Evolutionary conservation across 2,888 invertebrate genomes (phyloP).

Genomic region (Dicycla oo): DNA sequence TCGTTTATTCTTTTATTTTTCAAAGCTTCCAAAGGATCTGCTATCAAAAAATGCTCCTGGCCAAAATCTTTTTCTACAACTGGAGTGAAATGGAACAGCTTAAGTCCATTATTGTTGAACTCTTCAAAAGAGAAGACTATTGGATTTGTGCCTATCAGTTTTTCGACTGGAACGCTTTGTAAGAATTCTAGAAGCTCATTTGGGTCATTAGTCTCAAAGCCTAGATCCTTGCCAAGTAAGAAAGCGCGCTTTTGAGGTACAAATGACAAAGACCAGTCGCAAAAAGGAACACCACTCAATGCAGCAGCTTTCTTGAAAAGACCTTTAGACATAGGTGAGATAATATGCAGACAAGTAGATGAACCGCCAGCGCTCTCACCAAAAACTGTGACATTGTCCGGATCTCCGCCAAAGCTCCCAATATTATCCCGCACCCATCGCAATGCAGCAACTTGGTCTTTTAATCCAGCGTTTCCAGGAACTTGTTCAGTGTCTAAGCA

Average conservation of each 20-base stretch:
- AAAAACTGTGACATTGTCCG: slow-evolving; percentile 73
- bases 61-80: slow-evolving; percentile 79
- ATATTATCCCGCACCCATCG: slow-evolving; percentile 75
- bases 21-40: slow-evolving; percentile 67
- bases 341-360: slow-evolving; percentile 65
- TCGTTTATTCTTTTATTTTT: slow-evolving; percentile 84
- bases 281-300: slow-evolving; percentile 73
- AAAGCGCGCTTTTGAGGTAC: slow-evolving; percentile 72
- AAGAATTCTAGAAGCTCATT: slow-evolving; percentile 73
- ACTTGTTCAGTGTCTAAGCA: slow-evolving; percentile 73
- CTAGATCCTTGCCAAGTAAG: slow-evolving; percentile 73
- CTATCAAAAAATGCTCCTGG: slow-evolving; percentile 70
- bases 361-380: slow-evolving; percentile 77
- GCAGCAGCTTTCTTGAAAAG: slow-evolving; percentile 72
- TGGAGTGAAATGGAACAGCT: slow-evolving; percentile 75
- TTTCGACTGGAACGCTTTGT: slow-evolving; percentile 70
- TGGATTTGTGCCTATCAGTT: slow-evolving; percentile 68
- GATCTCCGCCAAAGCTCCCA: slow-evolving; percentile 73
- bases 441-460: slow-evolving; percentile 76
- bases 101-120: slow-evolving; percentile 60
- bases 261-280: slow-evolving; percentile 73
- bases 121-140: slow-evolving; percentile 70
- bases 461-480: slow-evolving; percentile 77
- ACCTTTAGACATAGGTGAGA: slow-evolving; percentile 75
- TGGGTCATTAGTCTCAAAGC: slow-evolving; percentile 71